Percentiles rank a stretch among this genome's conserved stretches.
These are phyloP conservation scores for Brachynemurus nebulosus DNA, from an alignment of 2,888 invertebrate species.

Conservation along the genomic window DNA sequence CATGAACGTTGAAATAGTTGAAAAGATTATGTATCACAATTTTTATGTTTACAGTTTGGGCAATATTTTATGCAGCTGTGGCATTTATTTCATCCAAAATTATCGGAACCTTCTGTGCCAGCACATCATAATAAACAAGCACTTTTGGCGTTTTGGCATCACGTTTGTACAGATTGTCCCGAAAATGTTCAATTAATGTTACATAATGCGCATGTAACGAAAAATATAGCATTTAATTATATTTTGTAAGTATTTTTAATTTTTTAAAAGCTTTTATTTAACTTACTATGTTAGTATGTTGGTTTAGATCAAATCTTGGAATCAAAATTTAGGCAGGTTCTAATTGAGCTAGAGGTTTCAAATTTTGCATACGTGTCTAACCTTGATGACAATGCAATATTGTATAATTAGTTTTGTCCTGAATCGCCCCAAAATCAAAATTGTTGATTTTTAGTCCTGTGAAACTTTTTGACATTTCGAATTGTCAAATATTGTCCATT, in stretches of 20 bases:
- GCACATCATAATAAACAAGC: conserved; percentile 94
- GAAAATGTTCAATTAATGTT: conserved; percentile 84
- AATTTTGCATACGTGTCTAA: too few species aligned
- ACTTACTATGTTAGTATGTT: too few species aligned
- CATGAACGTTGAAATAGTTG: background rate
- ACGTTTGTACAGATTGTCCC: conserved; percentile 81
- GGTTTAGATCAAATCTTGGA: too few species aligned
- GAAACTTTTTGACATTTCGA: too few species aligned
- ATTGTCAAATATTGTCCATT: too few species aligned
- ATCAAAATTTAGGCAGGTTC: too few species aligned
- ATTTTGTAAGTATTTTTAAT: conserved; percentile 80
- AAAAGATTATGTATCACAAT: conserved; percentile 4
- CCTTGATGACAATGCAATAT: too few species aligned
- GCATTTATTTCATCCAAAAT: conserved; percentile 87
- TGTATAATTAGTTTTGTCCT: too few species aligned
- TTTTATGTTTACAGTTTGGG: conserved; percentile 56
- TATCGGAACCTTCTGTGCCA: conserved; percentile 88
- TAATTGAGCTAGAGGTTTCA: too few species aligned
- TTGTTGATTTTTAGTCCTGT: too few species aligned
- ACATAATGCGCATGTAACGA: conserved; percentile 73
- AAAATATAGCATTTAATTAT: conserved; percentile 93
- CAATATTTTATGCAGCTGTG: conserved; percentile 82
- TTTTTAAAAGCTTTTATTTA: too few species aligned
- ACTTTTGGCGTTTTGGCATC: conserved; percentile 84
- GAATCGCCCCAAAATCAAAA: too few species aligned